Evolutionary conservation across 2,888 invertebrate species (phyloP).

Genomic region (Malthinus flaveolus): DNA sequence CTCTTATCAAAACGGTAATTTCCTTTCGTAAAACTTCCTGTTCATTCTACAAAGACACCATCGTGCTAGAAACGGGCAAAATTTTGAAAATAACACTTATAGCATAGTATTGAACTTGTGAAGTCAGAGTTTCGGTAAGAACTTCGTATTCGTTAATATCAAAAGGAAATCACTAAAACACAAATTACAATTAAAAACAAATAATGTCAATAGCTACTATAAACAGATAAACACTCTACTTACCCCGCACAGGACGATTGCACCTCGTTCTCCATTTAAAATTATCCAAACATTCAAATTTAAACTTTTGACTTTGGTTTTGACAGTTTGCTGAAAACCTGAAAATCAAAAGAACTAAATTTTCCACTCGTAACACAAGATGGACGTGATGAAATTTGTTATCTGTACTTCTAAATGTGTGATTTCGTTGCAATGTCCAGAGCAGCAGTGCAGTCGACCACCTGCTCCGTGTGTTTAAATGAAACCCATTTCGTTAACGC

Average conservation of each 20-base stretch:
- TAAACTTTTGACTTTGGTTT: conserved; percentile 2
- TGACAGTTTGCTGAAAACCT: conserved; percentile 4
- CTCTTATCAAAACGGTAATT: conserved; percentile 47
- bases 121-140: conserved; percentile 52
- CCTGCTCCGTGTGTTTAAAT: no score
- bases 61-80: conserved; percentile 2
- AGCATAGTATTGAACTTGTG: conserved; percentile 59
- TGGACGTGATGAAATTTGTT: conserved; percentile 6
- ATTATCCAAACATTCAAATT: conserved; percentile 5
- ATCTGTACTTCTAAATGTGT: no score
- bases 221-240: conserved; percentile 1
- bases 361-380: background rate
- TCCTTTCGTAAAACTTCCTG: conserved; percentile 44
- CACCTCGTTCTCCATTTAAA: background rate
- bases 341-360: no score
- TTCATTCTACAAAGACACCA: conserved; percentile 43
- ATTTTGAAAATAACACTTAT: conserved; percentile 44
- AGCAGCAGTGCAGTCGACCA: no score
- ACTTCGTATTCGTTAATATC: conserved; percentile 40
- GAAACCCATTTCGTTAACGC: no score
- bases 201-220: no score
- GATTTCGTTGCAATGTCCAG: no score
- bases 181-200: background rate
- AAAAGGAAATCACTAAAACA: conserved; percentile 34
- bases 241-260: background rate